phyloP scores from a whole-genome alignment of 2,797 vertebrate genomes.

The Dallia pectoralis region DNA sequence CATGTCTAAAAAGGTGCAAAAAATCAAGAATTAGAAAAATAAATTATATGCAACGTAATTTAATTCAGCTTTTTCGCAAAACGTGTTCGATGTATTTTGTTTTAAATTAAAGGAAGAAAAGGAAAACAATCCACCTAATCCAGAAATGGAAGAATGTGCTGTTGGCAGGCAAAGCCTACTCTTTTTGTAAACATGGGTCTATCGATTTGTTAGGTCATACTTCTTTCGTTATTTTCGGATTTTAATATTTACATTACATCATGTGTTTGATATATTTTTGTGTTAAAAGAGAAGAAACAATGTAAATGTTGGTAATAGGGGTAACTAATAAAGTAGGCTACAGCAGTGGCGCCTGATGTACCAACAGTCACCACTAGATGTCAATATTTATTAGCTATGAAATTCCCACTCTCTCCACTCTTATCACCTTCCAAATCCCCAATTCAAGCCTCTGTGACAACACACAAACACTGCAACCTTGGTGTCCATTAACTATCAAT shows the following conservation, averaged over 20 bases:
- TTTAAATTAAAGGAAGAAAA: background rate
- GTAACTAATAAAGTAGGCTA: too few relatives aligned
- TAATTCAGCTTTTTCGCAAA: too few relatives aligned
- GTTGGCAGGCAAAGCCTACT: background rate
- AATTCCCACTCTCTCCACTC: background rate
- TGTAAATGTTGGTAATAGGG: background rate
- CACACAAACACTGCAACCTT: background rate
- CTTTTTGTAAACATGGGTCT: background rate
- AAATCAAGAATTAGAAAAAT: background rate
- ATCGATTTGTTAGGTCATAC: background rate
- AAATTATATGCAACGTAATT: background rate
- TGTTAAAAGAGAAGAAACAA: background rate
- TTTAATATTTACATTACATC: background rate
- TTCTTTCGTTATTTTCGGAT: background rate
- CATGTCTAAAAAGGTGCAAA: too few relatives aligned
- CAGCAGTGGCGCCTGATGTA: background rate
- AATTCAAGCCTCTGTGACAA: constrained; percentile 19
- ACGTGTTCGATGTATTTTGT: too few relatives aligned
- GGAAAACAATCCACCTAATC: too few relatives aligned
- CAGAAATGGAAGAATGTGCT: background rate
- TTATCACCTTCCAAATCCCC: constrained; percentile 14
- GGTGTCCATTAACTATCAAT: background rate
- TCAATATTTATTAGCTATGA: constrained; percentile 47
- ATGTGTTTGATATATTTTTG: background rate
- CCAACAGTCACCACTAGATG: constrained; percentile 63